Percentiles rank a stretch among this genome's conserved stretches.
These are phyloP conservation scores for Periplaneta americana DNA, from an alignment of 1,140 invertebrate genomes.

Conservation along the genomic window DNA sequence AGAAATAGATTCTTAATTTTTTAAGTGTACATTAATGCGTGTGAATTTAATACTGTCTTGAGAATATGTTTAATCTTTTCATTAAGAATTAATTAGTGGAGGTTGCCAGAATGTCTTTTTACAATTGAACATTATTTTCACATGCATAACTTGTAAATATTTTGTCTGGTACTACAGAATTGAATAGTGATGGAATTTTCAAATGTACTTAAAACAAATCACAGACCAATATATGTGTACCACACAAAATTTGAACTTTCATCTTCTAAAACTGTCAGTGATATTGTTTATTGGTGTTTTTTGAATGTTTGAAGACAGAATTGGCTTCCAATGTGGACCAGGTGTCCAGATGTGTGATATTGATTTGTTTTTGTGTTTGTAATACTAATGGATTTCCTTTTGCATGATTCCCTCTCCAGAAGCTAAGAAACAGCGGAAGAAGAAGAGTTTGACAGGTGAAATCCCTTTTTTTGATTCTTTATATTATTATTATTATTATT, in stretches of 20 bases:
- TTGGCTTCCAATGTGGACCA: constrained; percentile 10
- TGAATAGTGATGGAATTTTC: background rate
- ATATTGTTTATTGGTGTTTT: background rate
- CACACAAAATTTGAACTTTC: background rate
- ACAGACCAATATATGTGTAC: background rate
- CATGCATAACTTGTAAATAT: background rate
- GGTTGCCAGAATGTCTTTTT: too few relatives aligned
- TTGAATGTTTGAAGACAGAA: too few relatives aligned
- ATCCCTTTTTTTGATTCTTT: constrained; percentile 24
- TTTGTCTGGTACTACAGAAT: background rate
- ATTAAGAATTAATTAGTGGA: too few relatives aligned
- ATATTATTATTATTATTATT: too few relatives aligned
- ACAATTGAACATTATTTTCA: too few relatives aligned
- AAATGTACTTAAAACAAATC: background rate
- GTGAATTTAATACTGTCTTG: too few relatives aligned
- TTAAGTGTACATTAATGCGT: too few relatives aligned
- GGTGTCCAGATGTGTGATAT: constrained; percentile 8
- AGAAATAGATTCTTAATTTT: too few relatives aligned
- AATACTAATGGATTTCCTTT: constrained; percentile 32
- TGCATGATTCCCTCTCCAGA: constrained; percentile 51
- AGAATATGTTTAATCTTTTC: too few relatives aligned
- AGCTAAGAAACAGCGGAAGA: constrained; percentile 87
- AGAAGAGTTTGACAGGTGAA: constrained; percentile 83
- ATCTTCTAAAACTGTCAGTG: background rate
- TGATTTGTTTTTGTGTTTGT: constrained; percentile 24